A percentile compares a stretch with the other conserved stretches of the same genome.
phyloP scores from a whole-genome alignment of 1,140 invertebrate species.

The Neodiprion virginianus region DNA sequence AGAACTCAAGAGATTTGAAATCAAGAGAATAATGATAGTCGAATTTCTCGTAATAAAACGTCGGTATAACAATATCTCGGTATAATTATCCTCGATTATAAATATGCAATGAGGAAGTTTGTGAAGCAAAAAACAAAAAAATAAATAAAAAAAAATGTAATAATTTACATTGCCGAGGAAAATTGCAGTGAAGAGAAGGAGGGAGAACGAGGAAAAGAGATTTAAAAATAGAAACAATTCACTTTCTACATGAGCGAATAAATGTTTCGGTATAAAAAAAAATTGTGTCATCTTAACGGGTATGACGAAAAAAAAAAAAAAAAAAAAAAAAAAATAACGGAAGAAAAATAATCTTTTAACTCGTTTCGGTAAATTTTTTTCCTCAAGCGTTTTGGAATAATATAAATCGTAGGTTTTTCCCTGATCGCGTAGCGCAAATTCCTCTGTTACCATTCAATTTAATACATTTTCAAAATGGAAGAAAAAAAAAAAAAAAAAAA shows the following conservation, averaged over 20 bases:
- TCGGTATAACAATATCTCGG: not conserved
- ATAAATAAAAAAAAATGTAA: slow-evolving; percentile 26
- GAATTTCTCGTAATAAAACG: not conserved
- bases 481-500: too few relatives aligned
- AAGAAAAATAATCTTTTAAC: too few relatives aligned
- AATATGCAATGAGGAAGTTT: not conserved
- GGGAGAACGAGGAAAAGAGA: slow-evolving; percentile 52
- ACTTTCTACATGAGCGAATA: not conserved
- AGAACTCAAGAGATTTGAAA: too few relatives aligned
- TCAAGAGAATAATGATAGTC: too few relatives aligned
- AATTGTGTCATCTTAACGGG: not conserved
- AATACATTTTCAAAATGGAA: too few relatives aligned
- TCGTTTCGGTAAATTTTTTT: too few relatives aligned
- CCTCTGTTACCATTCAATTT: too few relatives aligned
- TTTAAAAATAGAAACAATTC: not conserved
- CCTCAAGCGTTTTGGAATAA: too few relatives aligned
- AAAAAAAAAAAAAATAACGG: too few relatives aligned
- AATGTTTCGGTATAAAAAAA: not conserved
- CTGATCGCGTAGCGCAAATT: too few relatives aligned
- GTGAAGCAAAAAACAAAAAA: slow-evolving; percentile 65
- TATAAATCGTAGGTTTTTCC: too few relatives aligned
- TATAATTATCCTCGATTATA: not conserved
- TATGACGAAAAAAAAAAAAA: too few relatives aligned
- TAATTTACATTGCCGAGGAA: slow-evolving; percentile 55
- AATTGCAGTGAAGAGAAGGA: slow-evolving; percentile 39